Base-by-base conservation (phyloP, 2,888 invertebrate species). In the Acanthoscelides obtectus region DNA sequence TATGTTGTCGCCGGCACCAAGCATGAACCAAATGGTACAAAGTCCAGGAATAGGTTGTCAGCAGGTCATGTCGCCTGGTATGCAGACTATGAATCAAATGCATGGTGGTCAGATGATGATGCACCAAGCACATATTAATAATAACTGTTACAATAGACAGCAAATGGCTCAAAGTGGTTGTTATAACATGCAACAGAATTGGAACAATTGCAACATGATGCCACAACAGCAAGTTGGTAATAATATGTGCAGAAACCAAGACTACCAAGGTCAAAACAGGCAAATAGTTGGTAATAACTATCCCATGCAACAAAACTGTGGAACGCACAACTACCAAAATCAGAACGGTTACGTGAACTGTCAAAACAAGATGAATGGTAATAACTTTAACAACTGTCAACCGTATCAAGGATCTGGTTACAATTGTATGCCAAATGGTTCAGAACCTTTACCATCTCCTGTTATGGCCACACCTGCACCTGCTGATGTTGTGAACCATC, bases 381-480 rank as follows among this genome's bases (percentile, higher is more conserved):
- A 75, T 69, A 76, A 75, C 67, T 82, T 80, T 72, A 69, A 66
- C 5, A 73, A 74, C 66, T 82, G 82, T 68, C 79, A 77, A 70
- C 74, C 70, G 22, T 75, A 68, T 72, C 77, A 74, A 25, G 75
- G 77, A 5, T 75, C 76, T 0, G 77, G 75, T 0, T 82, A 81
- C 69, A 80, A 79, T 68, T 82, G 81, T 71, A 69, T 78, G 69
- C 74, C 77, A 21, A 80, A 78, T 70, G 75, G 79, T 71, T 75
- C 77, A 45, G 81, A 82, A 75, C 84, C 85, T 0, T 76, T 84
- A 71, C 76, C 82, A 4, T 84, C 85, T 2, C 85, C 85, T 5
- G 84, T 83, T 1, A 82, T 83, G 76, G 84, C 83, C 17, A 80
- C 84, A 12, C 83, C 84, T 3, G 83, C 84, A 4, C 85, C 84